Evolutionary conservation across 2,113 vertebrate genomes (phyloP).

Genomic region (Gobio gobio): DNA sequence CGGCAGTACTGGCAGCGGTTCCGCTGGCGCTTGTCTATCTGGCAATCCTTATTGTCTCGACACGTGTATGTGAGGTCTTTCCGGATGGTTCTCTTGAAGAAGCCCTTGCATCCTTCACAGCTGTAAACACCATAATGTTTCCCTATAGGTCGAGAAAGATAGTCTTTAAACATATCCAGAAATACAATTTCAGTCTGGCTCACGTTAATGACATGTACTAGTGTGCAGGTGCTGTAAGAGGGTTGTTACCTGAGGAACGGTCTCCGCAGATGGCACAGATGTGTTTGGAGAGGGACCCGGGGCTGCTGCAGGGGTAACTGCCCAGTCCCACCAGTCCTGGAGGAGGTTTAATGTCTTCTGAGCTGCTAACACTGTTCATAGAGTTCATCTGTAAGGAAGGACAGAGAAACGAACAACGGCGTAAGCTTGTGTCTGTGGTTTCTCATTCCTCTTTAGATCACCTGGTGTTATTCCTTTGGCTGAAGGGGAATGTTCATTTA

Average conservation of each 20-base stretch:
- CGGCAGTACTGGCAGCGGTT: slow-evolving; percentile 86
- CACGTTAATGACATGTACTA: neutral
- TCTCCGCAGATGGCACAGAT: slow-evolving; percentile 97
- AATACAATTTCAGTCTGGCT: too few species aligned
- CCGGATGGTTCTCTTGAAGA: slow-evolving; percentile 82
- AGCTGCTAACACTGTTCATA: slow-evolving; percentile 85
- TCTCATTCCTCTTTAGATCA: neutral
- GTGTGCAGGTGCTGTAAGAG: neutral
- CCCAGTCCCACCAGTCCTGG: slow-evolving; percentile 80
- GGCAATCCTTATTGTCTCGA: slow-evolving; percentile 82
- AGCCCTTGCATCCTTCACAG: slow-evolving; percentile 85
- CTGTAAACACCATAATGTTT: slow-evolving; percentile 85
- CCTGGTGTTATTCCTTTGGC: neutral
- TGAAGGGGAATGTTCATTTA: neutral
- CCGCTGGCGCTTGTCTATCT: slow-evolving; percentile 82
- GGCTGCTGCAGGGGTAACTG: slow-evolving; percentile 89
- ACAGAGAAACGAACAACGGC: neutral
- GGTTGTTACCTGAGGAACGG: slow-evolving; percentile 89
- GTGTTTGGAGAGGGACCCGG: slow-evolving; percentile 91
- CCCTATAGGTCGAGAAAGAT: slow-evolving; percentile 63
- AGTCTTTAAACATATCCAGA: too few species aligned
- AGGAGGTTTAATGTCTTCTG: slow-evolving; percentile 91
- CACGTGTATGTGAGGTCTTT: slow-evolving; percentile 84
- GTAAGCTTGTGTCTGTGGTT: neutral
- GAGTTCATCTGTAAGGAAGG: slow-evolving; percentile 82